These are phyloP conservation scores for Lepidurus packardi DNA, from an alignment of 1,140 invertebrate genomes.

Conservation along the genomic window DNA sequence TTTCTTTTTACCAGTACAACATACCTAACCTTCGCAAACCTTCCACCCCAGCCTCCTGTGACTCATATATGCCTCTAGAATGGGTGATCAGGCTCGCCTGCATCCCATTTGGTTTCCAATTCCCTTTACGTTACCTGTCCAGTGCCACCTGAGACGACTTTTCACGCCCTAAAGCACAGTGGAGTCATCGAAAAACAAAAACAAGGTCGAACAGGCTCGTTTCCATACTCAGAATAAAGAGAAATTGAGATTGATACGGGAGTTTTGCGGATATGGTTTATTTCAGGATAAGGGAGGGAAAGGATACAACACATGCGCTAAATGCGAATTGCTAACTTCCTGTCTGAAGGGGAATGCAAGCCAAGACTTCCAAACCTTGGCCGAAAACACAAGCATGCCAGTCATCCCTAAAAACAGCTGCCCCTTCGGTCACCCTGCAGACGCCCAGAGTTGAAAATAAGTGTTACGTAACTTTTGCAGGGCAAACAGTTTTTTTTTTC, in stretches of 20 bases:
- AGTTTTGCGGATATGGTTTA: too few species aligned
- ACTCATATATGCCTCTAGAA: neutral
- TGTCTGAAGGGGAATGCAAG: neutral
- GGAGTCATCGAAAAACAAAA: neutral
- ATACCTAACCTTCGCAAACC: neutral
- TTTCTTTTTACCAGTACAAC: conserved; percentile 11
- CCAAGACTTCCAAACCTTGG: conserved; percentile 32
- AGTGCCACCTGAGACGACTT: neutral
- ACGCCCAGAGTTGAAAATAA: conserved; percentile 23
- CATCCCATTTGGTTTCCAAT: conserved; percentile 11
- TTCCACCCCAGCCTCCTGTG: neutral
- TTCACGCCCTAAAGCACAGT: neutral
- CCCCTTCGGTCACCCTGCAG: neutral
- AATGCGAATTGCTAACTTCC: neutral
- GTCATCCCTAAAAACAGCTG: conserved; percentile 17
- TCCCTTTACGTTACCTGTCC: neutral
- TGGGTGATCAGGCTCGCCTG: neutral
- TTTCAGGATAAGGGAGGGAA: too few species aligned
- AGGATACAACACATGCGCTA: too few species aligned
- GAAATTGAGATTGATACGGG: too few species aligned
- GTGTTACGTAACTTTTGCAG: conserved; percentile 22
- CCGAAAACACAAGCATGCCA: conserved; percentile 27
- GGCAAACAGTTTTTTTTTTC: neutral
- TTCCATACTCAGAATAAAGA: neutral
- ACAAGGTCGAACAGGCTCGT: neutral